These are phyloP conservation scores for Desoria tigrina DNA, from an alignment of 2,888 invertebrate genomes.

Conservation along the genomic window DNA sequence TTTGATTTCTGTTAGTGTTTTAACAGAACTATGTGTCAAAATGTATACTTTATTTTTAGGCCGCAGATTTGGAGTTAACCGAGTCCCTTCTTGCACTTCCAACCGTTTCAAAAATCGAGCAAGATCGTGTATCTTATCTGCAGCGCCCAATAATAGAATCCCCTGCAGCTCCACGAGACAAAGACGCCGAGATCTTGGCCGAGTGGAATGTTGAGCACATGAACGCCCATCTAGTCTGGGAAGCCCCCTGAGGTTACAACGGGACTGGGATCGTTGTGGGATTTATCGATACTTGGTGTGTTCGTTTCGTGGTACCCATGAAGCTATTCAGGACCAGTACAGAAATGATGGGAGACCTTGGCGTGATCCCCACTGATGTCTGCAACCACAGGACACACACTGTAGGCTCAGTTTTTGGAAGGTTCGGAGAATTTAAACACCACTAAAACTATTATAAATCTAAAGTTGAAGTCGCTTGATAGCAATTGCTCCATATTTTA, in stretches of 20 bases:
- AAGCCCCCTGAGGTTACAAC: conserved; percentile 11
- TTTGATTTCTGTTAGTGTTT: too few relatives aligned
- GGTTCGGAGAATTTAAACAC: neutral
- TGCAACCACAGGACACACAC: conserved; percentile 11
- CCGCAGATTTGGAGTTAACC: neutral
- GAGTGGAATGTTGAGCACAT: conserved; percentile 10
- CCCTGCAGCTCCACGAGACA: conserved; percentile 1
- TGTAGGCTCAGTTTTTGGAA: conserved; percentile 2
- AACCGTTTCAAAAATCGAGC: neutral
- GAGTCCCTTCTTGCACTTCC: neutral
- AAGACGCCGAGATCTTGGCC: conserved; percentile 1
- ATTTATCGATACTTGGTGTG: too few relatives aligned
- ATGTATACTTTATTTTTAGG: neutral
- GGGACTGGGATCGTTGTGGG: too few relatives aligned
- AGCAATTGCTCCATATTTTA: conserved; percentile 4
- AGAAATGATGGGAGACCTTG: too few relatives aligned
- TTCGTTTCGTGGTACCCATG: too few relatives aligned
- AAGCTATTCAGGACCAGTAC: too few relatives aligned
- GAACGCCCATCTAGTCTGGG: conserved; percentile 1
- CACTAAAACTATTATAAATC: neutral
- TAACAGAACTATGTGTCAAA: too few relatives aligned
- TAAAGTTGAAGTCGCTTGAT: too few relatives aligned
- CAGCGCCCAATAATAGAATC: neutral
- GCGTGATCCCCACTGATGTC: too few relatives aligned
- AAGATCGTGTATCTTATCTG: conserved; percentile 1